Conservation (phyloP, 2,113 vertebrate species). For the chimpanzee (Pan troglodytes) region NHGRI_mPanTro3-v2.1_pri NC_072421.2:145816001-145816500, state of each 20-base stretch:
- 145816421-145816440: not conserved
- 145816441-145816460: not conserved
- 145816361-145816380: not conserved
- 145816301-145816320: not conserved
- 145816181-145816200: not conserved
- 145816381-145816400: not conserved
- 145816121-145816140: not conserved
- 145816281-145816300: not conserved
- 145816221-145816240: not conserved
- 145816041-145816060: not conserved
- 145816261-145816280: not conserved
- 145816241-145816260: not conserved
- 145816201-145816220: not conserved
- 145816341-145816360: not conserved
- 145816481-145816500: not conserved
- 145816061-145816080: not conserved
- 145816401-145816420: not conserved
- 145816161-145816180: not conserved
- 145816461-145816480: not conserved
- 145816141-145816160: not conserved
- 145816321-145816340: not conserved
- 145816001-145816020: conserved; percentile 9
- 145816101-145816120: not conserved
- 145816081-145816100: not conserved
- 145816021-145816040: not conserved